A percentile compares a stretch with the other conserved stretches of the same genome.
phyloP scores from a whole-genome alignment of 2,888 invertebrate species.

The Tortricodes alternella region DNA sequence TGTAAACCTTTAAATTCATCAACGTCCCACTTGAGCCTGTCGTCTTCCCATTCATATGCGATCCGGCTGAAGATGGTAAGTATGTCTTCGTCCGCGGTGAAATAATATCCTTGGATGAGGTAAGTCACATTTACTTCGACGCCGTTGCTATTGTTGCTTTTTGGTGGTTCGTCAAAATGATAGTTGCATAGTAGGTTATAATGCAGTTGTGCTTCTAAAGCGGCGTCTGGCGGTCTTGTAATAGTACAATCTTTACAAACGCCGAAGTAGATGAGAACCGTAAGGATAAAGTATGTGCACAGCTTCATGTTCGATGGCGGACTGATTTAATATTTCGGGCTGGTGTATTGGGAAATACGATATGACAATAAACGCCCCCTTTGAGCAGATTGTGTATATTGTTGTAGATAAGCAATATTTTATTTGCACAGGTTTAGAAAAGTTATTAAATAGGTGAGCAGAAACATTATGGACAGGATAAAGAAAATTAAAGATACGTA shows the following conservation, averaged over 20 bases:
- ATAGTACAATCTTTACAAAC: constrained; percentile 8
- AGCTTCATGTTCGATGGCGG: constrained; percentile 2
- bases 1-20: constrained; percentile 42
- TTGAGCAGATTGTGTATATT: not conserved
- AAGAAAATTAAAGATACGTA: no score
- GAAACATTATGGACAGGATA: no score
- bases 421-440: no score
- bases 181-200: not conserved
- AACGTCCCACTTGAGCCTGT: constrained; percentile 47
- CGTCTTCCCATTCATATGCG: constrained; percentile 42
- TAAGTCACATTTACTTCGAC: constrained; percentile 4
- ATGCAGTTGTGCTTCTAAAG: not conserved
- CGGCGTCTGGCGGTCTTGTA: not conserved
- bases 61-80: constrained; percentile 34
- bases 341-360: not conserved
- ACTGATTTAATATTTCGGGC: not conserved
- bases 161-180: not conserved
- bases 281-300: not conserved
- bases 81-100: constrained; percentile 1
- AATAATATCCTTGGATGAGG: not conserved
- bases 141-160: not conserved
- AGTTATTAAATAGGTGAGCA: no score
- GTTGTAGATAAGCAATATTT: no score
- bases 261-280: not conserved
- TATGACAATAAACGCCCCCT: constrained; percentile 16